Evolutionary conservation across 2,797 vertebrate genomes (phyloP).

Genomic region (Tachyglossus aculeatus): DNA sequence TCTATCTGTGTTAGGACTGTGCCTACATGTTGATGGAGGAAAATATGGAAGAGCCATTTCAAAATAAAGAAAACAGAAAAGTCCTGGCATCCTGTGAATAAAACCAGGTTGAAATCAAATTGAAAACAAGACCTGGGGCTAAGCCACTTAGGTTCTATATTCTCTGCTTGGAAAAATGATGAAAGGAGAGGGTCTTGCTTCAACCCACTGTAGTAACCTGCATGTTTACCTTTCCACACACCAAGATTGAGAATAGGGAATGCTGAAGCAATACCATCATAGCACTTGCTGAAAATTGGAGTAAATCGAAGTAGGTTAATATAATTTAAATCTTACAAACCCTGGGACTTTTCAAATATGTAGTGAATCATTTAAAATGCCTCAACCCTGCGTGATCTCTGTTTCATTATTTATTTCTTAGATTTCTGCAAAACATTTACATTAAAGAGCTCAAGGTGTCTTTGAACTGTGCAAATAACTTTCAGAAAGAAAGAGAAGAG

Average conservation of each 20-base stretch:
- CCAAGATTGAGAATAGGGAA: background rate
- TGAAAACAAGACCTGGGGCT: background rate
- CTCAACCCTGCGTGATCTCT: background rate
- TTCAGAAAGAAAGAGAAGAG: too few relatives aligned
- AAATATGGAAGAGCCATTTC: background rate
- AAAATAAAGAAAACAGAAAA: background rate
- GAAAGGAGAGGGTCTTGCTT: background rate
- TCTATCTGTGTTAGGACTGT: background rate
- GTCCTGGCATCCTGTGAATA: background rate
- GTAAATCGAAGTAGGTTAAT: background rate
- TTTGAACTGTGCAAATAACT: too few relatives aligned
- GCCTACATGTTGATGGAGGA: background rate
- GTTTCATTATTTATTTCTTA: too few relatives aligned
- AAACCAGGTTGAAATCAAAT: background rate
- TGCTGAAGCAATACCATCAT: background rate
- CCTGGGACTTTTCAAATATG: background rate
- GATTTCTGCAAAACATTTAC: too few relatives aligned
- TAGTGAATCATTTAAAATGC: background rate
- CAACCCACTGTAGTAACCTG: background rate
- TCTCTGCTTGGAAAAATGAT: background rate
- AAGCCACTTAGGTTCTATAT: background rate
- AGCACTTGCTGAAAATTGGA: background rate
- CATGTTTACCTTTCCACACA: background rate
- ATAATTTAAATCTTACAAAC: background rate
- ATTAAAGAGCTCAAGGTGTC: too few relatives aligned